Base-by-base conservation (phyloP, 2,797 vertebrate genomes). In the Cyclopterus lumpus region DNA sequence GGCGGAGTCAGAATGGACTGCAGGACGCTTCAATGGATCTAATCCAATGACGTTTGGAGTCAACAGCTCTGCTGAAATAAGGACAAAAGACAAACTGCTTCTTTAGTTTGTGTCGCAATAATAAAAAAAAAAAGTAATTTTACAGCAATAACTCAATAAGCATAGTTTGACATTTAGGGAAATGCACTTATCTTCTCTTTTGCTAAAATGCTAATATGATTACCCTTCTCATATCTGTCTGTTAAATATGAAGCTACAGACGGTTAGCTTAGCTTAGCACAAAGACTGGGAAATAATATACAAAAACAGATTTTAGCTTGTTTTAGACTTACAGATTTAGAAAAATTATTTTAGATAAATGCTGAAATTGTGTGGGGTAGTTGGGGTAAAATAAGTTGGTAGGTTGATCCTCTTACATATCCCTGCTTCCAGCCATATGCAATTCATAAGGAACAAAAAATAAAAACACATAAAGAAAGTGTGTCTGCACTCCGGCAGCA, bases 11-110 rank as follows among this genome's bases (percentile, higher is more conserved):
- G 65, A 54, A 44, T 40, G 75, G 63, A 77, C 73, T 62, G 80
- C 54, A 64, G 53, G 51, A 80, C 71, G 67, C 32, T 69, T 86
- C 86, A 85, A 92, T 87, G 84, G 80, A 74, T 75, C 79, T 7
- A 79, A 70, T 82, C 79, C 75, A 64, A 60, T 78, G 73, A 75
- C 28, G 55, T 58, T 15, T 1, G 3, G 65, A 82, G 78, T 62
- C 55, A 12, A 67, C 54, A 44, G 28, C 71, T 64, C 34, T 20
- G 16, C 49, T 42, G 63, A 61, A 42, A 53, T 18, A 58, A 12
- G n/a, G 10, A 30, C 10, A 10, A 7, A 4, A 60, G 40, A 70
- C 22, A 30, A 18, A 42, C 46, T 5, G 6, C 24, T 40, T 57
- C 34, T 65, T 73, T 6, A 46, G 15, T 51, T 57, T 42, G 44